phyloP scores from a whole-genome alignment of 1,140 invertebrate genomes.

The Asobara japonica region DNA sequence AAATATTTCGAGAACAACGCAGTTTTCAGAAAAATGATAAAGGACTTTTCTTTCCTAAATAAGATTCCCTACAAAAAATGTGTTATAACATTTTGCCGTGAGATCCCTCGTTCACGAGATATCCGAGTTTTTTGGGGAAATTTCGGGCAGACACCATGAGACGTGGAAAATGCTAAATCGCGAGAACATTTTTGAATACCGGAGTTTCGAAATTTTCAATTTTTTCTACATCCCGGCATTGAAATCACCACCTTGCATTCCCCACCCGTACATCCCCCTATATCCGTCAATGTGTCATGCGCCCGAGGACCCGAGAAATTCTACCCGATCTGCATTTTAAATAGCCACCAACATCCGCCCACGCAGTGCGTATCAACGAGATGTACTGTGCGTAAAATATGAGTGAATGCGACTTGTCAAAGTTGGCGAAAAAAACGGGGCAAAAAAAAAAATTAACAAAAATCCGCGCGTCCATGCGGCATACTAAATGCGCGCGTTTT shows the following conservation, averaged over 20 bases:
- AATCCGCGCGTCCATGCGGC: slow-evolving; percentile 16
- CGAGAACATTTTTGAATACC: too few species aligned
- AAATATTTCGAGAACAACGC: too few species aligned
- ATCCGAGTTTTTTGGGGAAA: too few species aligned
- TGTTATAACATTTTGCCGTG: too few species aligned
- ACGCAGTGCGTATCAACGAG: neutral
- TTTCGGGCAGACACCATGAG: too few species aligned
- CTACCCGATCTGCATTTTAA: slow-evolving; percentile 13
- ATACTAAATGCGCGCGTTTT: too few species aligned
- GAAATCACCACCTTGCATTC: neutral
- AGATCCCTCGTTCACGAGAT: too few species aligned
- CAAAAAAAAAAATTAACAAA: neutral
- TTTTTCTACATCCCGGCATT: neutral
- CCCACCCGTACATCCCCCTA: neutral
- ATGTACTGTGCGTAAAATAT: neutral
- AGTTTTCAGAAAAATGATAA: too few species aligned
- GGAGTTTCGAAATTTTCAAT: too few species aligned
- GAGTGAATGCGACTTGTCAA: neutral
- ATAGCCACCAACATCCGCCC: neutral
- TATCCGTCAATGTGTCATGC: neutral
- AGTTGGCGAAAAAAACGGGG: neutral
- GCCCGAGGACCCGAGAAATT: neutral
- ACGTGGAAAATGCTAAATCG: too few species aligned
- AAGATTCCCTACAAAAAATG: too few species aligned
- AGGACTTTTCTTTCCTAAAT: too few species aligned